Percentiles rank a stretch among this genome's conserved stretches.
These are phyloP conservation scores for Perdita meconis DNA, from an alignment of 2,888 invertebrate species.

Conservation along the genomic window DNA sequence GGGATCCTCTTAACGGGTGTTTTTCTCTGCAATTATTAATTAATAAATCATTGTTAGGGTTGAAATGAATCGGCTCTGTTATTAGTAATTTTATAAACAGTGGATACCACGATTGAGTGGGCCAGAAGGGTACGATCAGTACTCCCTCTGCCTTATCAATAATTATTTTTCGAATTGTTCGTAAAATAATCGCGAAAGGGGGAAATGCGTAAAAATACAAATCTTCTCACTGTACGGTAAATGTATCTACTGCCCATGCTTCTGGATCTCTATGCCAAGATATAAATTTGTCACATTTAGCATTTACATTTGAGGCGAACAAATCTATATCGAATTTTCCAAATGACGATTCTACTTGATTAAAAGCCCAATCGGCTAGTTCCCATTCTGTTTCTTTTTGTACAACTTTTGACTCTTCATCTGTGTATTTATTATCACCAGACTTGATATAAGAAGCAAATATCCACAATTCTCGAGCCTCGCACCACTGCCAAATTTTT, in stretches of 20 bases:
- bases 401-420: neutral
- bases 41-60: slow-evolving; percentile 9
- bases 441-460: slow-evolving; percentile 7
- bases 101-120: slow-evolving; percentile 20
- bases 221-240: neutral
- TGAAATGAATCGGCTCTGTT: slow-evolving; percentile 7
- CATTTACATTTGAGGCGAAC: slow-evolving; percentile 8
- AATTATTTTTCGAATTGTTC: slow-evolving; percentile 13
- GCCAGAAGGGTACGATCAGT: slow-evolving; percentile 2
- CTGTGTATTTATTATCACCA: slow-evolving; percentile 4
- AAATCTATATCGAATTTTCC: slow-evolving; percentile 18
- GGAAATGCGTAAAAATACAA: slow-evolving; percentile 24
- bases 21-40: slow-evolving; percentile 8
- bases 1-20: slow-evolving; percentile 57
- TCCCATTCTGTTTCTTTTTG: slow-evolving; percentile 13
- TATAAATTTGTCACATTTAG: slow-evolving; percentile 14
- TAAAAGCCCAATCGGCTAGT: neutral
- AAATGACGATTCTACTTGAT: neutral
- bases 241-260: slow-evolving; percentile 12
- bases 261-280: slow-evolving; percentile 15
- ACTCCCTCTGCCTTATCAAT: neutral
- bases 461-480: slow-evolving; percentile 2
- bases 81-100: slow-evolving; percentile 1
- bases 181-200: slow-evolving; percentile 1
- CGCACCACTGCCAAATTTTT: slow-evolving; percentile 17